A percentile compares a stretch with the other conserved stretches of the same genome.
Conservation (phyloP, 23 tunicate species). For the Oikopleura dioica region DNA sequence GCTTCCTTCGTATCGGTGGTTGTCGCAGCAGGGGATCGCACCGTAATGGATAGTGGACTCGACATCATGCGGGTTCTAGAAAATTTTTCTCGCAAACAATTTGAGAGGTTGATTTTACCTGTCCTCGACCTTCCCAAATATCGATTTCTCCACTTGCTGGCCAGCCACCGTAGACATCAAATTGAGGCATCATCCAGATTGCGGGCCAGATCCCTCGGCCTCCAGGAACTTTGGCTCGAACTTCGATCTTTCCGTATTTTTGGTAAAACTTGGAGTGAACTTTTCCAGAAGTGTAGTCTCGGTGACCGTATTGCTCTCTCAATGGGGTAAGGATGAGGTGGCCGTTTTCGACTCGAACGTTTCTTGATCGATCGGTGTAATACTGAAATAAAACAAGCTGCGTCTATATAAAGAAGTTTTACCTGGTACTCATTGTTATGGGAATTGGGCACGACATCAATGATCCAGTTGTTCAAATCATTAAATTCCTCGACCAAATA, state of each 20-base stretch:
- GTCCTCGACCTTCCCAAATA: conserved; percentile 82
- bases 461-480: not conserved
- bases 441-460: not conserved
- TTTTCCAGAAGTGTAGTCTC: conserved; percentile 72
- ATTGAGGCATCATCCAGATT: conserved; percentile 99
- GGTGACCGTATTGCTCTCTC: conserved; percentile 40
- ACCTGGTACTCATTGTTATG: not conserved
- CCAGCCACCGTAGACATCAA: conserved; percentile 75
- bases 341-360: conserved; percentile 39
- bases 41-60: conserved; percentile 93
- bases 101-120: too few species aligned
- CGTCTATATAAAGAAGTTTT: too few species aligned
- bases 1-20: conserved; percentile 62
- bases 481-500: not conserved
- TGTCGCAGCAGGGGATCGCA: conserved; percentile 48
- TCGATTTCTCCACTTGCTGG: conserved; percentile 96
- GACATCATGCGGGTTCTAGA: conserved; percentile 23
- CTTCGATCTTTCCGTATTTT: conserved; percentile 83
- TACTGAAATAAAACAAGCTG: too few species aligned
- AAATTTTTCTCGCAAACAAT: too few species aligned
- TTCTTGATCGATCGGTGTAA: conserved; percentile 35
- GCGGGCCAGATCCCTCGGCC: conserved; percentile 98
- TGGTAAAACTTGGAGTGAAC: conserved; percentile 54
- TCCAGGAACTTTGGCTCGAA: conserved; percentile 68
- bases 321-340: conserved; percentile 36